Evolutionary conservation across 2,888 invertebrate genomes (phyloP).

Genomic region (Ophraella communa): DNA sequence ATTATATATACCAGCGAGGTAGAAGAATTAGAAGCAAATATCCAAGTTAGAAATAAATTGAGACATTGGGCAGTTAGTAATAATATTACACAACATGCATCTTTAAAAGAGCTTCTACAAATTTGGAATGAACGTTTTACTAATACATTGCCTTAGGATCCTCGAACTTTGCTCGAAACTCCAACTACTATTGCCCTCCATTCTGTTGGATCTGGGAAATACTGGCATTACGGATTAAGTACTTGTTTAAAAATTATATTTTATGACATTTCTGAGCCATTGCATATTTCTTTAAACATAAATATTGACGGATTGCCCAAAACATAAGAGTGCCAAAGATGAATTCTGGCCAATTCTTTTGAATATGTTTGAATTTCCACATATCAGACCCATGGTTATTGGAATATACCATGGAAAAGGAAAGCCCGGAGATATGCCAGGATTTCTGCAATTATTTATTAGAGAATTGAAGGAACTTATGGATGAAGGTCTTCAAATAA

Average conservation of each 20-base stretch:
- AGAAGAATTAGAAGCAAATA: too few relatives aligned
- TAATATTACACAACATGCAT: too few relatives aligned
- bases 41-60: too few relatives aligned
- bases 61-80: too few relatives aligned
- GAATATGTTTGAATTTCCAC: too few relatives aligned
- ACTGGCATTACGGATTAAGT: not conserved
- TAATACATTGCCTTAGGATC: not conserved
- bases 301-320: too few relatives aligned
- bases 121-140: not conserved
- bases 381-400: too few relatives aligned
- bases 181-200: not conserved
- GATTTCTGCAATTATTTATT: conserved; percentile 1
- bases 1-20: too few relatives aligned
- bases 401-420: not conserved
- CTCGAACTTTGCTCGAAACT: conserved; percentile 1
- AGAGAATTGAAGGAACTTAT: conserved; percentile 5
- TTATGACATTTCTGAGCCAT: not conserved
- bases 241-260: not conserved
- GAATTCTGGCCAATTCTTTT: too few relatives aligned
- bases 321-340: too few relatives aligned
- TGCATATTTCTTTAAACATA: too few relatives aligned
- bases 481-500: not conserved
- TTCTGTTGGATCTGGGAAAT: not conserved
- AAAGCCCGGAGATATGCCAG: not conserved
- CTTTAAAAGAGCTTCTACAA: too few relatives aligned